These are phyloP conservation scores for Anastrepha ludens DNA, from an alignment of 1,140 invertebrate species.

Conservation along the genomic window DNA sequence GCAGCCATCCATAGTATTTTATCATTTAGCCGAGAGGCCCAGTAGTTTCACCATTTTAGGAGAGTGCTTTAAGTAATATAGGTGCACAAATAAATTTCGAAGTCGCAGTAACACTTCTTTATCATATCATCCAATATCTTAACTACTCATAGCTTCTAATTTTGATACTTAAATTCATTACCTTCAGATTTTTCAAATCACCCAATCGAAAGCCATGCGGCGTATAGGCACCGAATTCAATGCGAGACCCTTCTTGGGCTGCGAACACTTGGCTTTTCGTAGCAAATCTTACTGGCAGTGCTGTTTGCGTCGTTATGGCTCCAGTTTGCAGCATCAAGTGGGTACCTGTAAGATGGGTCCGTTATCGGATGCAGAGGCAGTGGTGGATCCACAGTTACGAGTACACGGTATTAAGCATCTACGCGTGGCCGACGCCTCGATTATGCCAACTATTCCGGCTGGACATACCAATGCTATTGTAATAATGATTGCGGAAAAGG, in stretches of 20 bases:
- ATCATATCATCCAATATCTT: no score
- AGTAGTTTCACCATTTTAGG: no score
- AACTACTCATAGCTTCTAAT: neutral
- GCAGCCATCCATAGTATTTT: no score
- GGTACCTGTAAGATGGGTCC: slow-evolving; percentile 89
- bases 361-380: slow-evolving; percentile 78
- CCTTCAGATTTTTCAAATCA: slow-evolving; percentile 78
- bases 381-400: slow-evolving; percentile 84
- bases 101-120: no score
- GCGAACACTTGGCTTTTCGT: slow-evolving; percentile 77
- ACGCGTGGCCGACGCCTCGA: slow-evolving; percentile 84
- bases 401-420: slow-evolving; percentile 82
- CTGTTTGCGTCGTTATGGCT: slow-evolving; percentile 79
- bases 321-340: slow-evolving; percentile 85
- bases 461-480: slow-evolving; percentile 79
- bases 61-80: no score
- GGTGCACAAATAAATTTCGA: no score
- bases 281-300: slow-evolving; percentile 86
- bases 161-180: neutral
- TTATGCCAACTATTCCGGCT: slow-evolving; percentile 80
- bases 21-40: no score
- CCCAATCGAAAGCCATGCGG: slow-evolving; percentile 78
- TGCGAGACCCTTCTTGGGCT: slow-evolving; percentile 80
- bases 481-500: slow-evolving; percentile 81
- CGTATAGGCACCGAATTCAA: slow-evolving; percentile 79